Evolutionary conservation across 2,113 vertebrate species (phyloP).

Genomic region (Tamias sibiricus): DNA sequence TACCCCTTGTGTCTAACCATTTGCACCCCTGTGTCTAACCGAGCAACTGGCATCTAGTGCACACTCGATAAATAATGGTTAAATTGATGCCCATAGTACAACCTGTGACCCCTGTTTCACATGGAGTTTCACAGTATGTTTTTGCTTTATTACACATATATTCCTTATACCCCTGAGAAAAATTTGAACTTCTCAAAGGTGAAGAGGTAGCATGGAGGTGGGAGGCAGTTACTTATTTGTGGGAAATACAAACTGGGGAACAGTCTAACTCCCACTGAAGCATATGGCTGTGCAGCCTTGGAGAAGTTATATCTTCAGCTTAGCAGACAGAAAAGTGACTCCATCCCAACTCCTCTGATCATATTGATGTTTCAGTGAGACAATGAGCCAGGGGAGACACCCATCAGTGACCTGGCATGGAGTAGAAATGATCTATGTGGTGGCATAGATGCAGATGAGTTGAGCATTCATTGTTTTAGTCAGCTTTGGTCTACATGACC

Average conservation of each 20-base stretch:
- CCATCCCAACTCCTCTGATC: not conserved
- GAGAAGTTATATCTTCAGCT: not conserved
- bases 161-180: not conserved
- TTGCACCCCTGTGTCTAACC: not conserved
- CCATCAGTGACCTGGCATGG: not conserved
- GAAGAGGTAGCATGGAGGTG: not conserved
- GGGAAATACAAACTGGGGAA: not conserved
- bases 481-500: too few species aligned
- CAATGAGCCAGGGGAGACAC: not conserved
- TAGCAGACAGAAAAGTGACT: not conserved
- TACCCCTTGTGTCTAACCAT: not conserved
- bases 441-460: not conserved
- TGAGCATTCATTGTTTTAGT: not conserved
- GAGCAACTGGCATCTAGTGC: not conserved
- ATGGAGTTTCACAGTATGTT: not conserved
- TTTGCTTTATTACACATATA: not conserved
- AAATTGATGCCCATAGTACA: not conserved
- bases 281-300: not conserved
- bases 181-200: not conserved
- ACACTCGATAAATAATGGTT: not conserved
- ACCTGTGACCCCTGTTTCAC: not conserved
- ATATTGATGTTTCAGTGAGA: not conserved
- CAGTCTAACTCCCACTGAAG: not conserved
- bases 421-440: fast-evolving
- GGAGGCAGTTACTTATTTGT: not conserved